Conservation (phyloP, 2,888 invertebrate species). For the Carcina quercana region DNA sequence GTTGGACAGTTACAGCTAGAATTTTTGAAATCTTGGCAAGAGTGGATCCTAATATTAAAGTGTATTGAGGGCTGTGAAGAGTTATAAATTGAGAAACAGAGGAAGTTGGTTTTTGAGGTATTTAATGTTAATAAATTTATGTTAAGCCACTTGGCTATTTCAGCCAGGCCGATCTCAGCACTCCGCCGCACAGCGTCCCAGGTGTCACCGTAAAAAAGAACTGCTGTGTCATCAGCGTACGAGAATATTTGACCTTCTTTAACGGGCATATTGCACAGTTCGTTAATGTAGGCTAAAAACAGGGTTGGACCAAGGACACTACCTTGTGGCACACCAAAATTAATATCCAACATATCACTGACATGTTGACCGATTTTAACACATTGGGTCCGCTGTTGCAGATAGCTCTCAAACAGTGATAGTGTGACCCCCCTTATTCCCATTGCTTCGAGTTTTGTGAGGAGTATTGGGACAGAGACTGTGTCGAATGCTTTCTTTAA, state of each 20-base stretch:
- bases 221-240: constrained; percentile 4
- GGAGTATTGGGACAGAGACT: too few relatives aligned
- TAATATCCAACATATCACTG: background rate
- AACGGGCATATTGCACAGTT: background rate
- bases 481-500: constrained; percentile 5
- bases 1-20: too few relatives aligned
- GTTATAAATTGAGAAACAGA: constrained; percentile 46
- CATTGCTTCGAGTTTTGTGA: background rate
- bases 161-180: constrained; percentile 3
- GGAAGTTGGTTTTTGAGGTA: constrained; percentile 1
- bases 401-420: background rate
- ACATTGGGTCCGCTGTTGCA: background rate
- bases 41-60: background rate
- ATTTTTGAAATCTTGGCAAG: background rate
- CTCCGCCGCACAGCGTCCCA: constrained; percentile 1
- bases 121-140: constrained; percentile 5
- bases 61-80: background rate
- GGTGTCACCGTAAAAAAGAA: background rate
- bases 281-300: constrained; percentile 2
- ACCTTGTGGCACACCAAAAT: background rate
- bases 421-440: background rate
- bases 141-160: constrained; percentile 4
- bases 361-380: background rate
- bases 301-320: constrained; percentile 3
- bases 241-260: background rate